Evolutionary conservation across 2,113 vertebrate species (phyloP).

Genomic region (Apaloderma vittatum): DNA sequence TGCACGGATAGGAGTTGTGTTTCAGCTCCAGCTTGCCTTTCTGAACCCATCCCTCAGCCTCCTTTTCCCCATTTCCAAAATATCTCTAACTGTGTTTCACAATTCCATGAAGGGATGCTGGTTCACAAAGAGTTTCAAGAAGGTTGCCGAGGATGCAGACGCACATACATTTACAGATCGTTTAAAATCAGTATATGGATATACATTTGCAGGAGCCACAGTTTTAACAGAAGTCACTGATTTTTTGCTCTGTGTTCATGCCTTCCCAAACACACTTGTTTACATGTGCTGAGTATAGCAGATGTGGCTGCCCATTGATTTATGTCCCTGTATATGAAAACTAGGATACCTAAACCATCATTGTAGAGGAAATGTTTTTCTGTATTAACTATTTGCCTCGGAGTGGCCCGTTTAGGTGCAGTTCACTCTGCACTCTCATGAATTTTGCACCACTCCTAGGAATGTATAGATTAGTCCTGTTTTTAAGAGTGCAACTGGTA

Average conservation of each 20-base stretch:
- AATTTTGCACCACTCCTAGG: background rate
- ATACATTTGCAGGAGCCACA: background rate
- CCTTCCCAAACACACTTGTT: background rate
- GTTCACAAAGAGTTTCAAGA: background rate
- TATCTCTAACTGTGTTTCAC: background rate
- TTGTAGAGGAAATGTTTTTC: background rate
- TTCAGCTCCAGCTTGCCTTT: background rate
- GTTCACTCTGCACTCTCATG: background rate
- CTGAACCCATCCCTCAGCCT: background rate
- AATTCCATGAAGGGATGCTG: background rate
- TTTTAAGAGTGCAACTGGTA: background rate
- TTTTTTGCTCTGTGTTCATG: background rate
- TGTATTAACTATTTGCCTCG: background rate
- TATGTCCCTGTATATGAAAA: background rate
- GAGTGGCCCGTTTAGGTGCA: background rate
- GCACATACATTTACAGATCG: background rate
- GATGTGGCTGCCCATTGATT: background rate
- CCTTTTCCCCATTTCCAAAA: background rate
- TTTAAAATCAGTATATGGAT: background rate
- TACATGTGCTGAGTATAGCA: background rate
- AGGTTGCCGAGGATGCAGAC: background rate
- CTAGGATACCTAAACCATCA: background rate
- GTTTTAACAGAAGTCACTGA: background rate
- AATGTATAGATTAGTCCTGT: conserved; percentile 12
- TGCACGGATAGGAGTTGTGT: background rate